phyloP scores from a whole-genome alignment of 2,113 vertebrate genomes.

The Archocentrus centrarchus region DNA sequence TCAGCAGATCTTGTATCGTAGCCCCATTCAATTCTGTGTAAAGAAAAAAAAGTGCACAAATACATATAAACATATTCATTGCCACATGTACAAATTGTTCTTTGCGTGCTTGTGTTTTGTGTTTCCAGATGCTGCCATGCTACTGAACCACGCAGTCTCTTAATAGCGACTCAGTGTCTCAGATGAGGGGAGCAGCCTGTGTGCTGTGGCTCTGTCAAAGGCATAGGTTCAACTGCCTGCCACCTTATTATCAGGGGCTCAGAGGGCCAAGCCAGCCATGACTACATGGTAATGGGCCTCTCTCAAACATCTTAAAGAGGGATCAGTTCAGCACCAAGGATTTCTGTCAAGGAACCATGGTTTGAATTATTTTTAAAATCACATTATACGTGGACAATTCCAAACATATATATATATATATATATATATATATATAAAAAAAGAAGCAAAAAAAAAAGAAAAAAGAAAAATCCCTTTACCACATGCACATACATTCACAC shows the following conservation, averaged over 20 bases:
- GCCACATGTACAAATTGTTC: background rate
- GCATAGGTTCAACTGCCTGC: conserved; percentile 53
- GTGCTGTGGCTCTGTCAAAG: conserved; percentile 51
- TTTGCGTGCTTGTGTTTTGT: conserved; percentile 21
- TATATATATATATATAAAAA: background rate
- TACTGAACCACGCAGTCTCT: conserved; percentile 40
- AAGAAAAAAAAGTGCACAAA: background rate
- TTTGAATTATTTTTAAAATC: conserved; percentile 60
- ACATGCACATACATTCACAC: background rate
- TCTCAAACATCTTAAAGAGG: conserved; percentile 66
- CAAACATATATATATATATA: background rate
- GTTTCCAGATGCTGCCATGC: conserved; percentile 33
- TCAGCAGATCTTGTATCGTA: conserved; percentile 17
- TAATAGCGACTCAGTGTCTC: conserved; percentile 61
- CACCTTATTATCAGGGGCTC: conserved; percentile 65
- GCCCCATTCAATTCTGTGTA: background rate
- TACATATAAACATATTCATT: background rate
- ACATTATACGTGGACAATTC: conserved; percentile 48
- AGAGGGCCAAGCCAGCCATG: conserved; percentile 66
- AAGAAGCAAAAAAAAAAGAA: background rate
- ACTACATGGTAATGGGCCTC: conserved; percentile 67
- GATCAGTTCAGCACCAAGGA: conserved; percentile 64
- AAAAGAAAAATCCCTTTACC: background rate
- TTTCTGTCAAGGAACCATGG: conserved; percentile 54
- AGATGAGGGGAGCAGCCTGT: conserved; percentile 48